Base-by-base conservation (phyloP, 1,140 invertebrate genomes). In the Leptopilina clavipes region DNA sequence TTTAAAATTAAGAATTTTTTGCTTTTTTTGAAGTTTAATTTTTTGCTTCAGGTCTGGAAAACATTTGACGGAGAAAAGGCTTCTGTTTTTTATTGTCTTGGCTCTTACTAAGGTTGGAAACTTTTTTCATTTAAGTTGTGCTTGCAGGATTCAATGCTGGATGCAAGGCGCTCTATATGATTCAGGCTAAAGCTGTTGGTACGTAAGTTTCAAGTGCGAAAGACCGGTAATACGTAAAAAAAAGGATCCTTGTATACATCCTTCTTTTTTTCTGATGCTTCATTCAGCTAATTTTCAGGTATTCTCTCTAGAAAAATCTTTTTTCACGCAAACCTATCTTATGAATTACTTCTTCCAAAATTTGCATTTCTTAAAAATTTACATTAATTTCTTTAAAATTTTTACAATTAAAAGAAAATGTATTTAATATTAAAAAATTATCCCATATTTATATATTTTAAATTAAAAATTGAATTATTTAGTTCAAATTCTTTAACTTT, bases 171-270 rank as follows among this genome's bases (percentile, higher is more conserved):
- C 76, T 79, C 76, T 83, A 82, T 79, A 83, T 76, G 79, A 84
- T 74, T 79, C 82, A 76, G 81, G 72, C 72, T 70, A 71, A 80
- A 80, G 78, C 83, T 80, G 78, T 75, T 79, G 77, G 56, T 72
- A 71, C 73, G 71, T 76, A 79, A 81, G 65, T 81, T 76, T 77
- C 75, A 71, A 78, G 78, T 65, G 79, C 52, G n/a, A 59, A 37
- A 3, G 18, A 31, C 22, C 76, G 78, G 76, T 84, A 84, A 83
- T 84, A 84, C 76, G 83, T 81, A 83, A 84, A 85, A 81, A 40
- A 40, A 40, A 40, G 7, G 22, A 48, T n/a, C 45, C 45, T 65
- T 25, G 18, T 2, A 59, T 2, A 31, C 5, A 31, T 31, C n/a
- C n/a, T 2, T 31, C 25, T 65, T 5, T 12, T 25, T 10, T 25